phyloP scores from a whole-genome alignment of 2,888 invertebrate species.

The Hanleya hanleyi region DNA sequence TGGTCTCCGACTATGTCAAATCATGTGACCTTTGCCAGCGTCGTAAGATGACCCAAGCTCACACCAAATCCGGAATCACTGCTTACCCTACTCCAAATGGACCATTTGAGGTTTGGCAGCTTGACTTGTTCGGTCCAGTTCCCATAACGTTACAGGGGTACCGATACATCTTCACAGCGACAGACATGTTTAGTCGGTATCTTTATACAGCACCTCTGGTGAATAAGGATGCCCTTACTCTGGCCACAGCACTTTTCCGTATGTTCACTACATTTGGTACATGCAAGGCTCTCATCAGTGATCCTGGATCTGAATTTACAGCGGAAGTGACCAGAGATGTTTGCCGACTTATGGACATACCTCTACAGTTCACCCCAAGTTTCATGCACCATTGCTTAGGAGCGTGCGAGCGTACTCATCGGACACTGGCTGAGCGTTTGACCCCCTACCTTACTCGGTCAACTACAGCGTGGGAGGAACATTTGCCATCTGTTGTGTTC shows the following conservation, averaged over 20 bases:
- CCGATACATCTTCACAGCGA: too few relatives aligned
- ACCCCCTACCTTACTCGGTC: background rate
- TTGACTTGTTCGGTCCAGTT: too few relatives aligned
- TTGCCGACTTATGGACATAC: background rate
- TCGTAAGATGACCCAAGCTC: too few relatives aligned
- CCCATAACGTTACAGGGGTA: too few relatives aligned
- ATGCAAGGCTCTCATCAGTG: background rate
- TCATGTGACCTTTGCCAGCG: too few relatives aligned
- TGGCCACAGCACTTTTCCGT: background rate
- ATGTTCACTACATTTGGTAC: background rate
- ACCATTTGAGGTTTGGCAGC: too few relatives aligned
- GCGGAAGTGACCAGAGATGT: slow-evolving; percentile 3
- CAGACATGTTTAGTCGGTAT: slow-evolving; percentile 2
- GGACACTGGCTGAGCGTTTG: background rate
- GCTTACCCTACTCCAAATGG: too few relatives aligned
- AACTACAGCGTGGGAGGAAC: background rate
- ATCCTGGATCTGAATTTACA: slow-evolving; percentile 11
- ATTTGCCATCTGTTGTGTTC: background rate
- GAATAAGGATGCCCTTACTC: background rate
- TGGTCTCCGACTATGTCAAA: too few relatives aligned
- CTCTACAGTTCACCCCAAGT: background rate
- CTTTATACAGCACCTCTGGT: background rate
- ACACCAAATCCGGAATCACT: too few relatives aligned
- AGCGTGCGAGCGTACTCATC: background rate
- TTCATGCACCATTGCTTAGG: slow-evolving; percentile 11